Conservation (phyloP, 2,113 vertebrate genomes). For the Chloropsis cyanopogon region DNA sequence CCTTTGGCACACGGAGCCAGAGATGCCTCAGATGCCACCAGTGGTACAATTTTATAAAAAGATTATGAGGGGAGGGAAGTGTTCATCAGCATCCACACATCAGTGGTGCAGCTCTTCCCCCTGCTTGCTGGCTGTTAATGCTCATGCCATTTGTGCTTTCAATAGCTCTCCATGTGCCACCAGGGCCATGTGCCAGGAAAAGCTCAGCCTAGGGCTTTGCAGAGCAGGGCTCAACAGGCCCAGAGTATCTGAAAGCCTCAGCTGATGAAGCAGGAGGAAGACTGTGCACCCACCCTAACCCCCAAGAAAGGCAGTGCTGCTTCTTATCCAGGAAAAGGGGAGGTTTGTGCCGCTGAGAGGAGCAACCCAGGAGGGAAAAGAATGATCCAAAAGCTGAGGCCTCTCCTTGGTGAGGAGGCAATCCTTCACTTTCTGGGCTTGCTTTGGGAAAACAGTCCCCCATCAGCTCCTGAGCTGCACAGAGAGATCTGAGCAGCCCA, state of each 20-base stretch:
- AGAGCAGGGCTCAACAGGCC: slow-evolving; percentile 5
- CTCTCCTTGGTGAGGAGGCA: background rate
- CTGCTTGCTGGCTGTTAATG: background rate
- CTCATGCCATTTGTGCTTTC: background rate
- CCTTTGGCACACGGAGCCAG: background rate
- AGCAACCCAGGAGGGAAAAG: background rate
- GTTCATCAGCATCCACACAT: background rate
- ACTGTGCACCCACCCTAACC: background rate
- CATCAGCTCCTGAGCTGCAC: background rate
- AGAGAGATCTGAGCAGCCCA: background rate
- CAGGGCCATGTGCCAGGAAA: background rate
- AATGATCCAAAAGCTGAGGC: background rate
- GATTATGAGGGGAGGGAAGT: background rate
- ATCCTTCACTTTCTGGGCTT: background rate
- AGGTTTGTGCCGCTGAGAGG: background rate
- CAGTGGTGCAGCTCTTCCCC: background rate
- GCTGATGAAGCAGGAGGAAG: slow-evolving; percentile 26
- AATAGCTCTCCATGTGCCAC: background rate
- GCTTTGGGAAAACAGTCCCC: background rate
- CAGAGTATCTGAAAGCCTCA: background rate
- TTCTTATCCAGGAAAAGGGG: background rate
- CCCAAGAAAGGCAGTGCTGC: background rate
- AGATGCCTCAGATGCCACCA: background rate
- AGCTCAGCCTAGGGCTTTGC: background rate
- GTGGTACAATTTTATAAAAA: background rate